These are phyloP conservation scores for Bombus polaris DNA, from an alignment of 1,140 invertebrate genomes.

Conservation along the genomic window DNA sequence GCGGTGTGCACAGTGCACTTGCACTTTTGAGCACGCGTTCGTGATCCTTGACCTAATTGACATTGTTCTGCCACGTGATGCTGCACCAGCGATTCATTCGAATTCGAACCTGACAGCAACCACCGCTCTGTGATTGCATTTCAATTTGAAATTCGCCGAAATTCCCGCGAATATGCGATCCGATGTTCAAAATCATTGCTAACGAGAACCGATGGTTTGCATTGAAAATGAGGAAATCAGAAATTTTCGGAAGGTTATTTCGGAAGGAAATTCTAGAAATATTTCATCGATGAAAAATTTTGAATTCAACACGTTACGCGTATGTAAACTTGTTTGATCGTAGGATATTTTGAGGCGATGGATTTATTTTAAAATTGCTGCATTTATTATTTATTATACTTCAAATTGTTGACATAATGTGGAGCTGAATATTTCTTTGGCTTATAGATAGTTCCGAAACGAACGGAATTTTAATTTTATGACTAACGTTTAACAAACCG, in stretches of 20 bases:
- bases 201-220: not conserved
- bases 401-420: no score
- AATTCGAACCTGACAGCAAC: not conserved
- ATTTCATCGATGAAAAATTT: not conserved
- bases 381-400: no score
- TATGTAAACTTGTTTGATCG: no score
- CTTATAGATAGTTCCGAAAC: no score
- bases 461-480: not conserved
- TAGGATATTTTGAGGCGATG: no score
- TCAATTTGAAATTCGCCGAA: not conserved
- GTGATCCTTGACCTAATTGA: constrained; percentile 73
- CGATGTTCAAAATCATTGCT: not conserved
- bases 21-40: constrained; percentile 58
- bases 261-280: not conserved
- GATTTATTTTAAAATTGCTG: no score
- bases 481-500: not conserved
- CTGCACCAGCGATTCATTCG: constrained; percentile 23
- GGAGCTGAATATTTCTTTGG: not conserved
- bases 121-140: not conserved
- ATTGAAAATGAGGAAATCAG: not conserved
- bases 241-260: not conserved
- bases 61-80: constrained; percentile 46
- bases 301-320: no score
- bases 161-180: not conserved
- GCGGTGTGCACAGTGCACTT: constrained; percentile 50